Evolutionary conservation across 1,140 invertebrate species (phyloP).

Genomic region (Pinna nobilis): DNA sequence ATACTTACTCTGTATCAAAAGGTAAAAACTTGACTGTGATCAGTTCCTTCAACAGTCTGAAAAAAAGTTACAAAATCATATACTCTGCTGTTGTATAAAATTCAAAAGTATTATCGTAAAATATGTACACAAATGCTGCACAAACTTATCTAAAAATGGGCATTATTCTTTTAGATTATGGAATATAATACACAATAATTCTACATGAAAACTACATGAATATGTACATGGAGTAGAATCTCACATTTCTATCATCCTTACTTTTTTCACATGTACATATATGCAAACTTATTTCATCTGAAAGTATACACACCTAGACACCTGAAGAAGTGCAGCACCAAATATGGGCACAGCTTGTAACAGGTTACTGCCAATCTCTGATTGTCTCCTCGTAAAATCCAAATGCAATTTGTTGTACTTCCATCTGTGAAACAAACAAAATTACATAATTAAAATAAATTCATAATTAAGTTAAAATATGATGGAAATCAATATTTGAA

Average conservation of each 20-base stretch:
- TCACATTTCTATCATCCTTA: no score
- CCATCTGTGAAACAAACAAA: constrained; percentile 60
- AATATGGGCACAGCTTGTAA: constrained; percentile 64
- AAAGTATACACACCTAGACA: constrained; percentile 60
- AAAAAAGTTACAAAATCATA: no score
- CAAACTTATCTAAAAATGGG: neutral
- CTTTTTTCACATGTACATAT: no score
- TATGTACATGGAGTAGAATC: no score
- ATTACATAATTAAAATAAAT: neutral
- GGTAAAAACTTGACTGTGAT: constrained; percentile 70
- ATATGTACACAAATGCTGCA: no score
- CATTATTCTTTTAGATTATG: no score
- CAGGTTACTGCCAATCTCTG: constrained; percentile 48
- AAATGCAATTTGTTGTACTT: constrained; percentile 58
- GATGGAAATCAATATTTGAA: neutral
- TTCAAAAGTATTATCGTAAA: no score
- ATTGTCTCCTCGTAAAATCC: constrained; percentile 57
- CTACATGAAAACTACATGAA: no score
- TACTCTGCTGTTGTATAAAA: no score
- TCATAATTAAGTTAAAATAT: neutral
- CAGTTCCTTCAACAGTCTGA: constrained; percentile 70
- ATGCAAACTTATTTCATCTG: neutral
- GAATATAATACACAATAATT: no score
- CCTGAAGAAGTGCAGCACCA: constrained; percentile 68
- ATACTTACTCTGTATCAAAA: constrained; percentile 68